phyloP scores from a whole-genome alignment of 1,140 invertebrate species.

The Drosophila tani region DNA sequence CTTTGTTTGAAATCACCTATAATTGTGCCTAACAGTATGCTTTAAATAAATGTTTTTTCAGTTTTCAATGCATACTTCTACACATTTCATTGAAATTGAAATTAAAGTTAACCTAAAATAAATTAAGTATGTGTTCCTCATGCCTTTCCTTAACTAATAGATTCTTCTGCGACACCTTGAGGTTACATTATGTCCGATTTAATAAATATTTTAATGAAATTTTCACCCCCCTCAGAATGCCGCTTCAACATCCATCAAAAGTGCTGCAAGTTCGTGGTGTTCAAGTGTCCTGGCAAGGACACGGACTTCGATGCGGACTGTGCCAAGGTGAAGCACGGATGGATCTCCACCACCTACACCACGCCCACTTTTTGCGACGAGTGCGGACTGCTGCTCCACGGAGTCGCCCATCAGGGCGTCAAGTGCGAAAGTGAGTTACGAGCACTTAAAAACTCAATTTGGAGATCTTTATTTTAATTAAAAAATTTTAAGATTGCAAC shows the following conservation, averaged over 20 bases:
- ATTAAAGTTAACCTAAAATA: too few species aligned
- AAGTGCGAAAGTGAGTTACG: conserved; percentile 95
- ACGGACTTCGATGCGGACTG: conserved; percentile 95
- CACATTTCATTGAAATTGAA: too few species aligned
- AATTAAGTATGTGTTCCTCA: too few species aligned
- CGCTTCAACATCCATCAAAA: conserved; percentile 99
- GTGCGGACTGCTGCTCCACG: conserved; percentile 92
- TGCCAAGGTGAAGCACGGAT: conserved; percentile 88
- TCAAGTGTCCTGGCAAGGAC: conserved; percentile 98
- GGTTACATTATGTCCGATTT: neutral
- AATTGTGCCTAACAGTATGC: too few species aligned
- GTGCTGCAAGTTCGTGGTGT: conserved; percentile 99
- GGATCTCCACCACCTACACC: conserved; percentile 91
- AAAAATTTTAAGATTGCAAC: conserved; percentile 93
- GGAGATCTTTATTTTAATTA: neutral
- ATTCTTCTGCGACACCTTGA: neutral
- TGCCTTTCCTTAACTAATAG: too few species aligned
- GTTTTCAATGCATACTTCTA: too few species aligned
- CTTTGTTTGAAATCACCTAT: too few species aligned
- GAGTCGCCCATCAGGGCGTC: conserved; percentile 96
- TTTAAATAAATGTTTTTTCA: too few species aligned
- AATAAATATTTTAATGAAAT: neutral
- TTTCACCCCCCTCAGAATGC: conserved; percentile 89
- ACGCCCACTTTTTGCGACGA: conserved; percentile 93
- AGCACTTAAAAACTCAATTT: too few species aligned